phyloP scores from a whole-genome alignment of 2,888 invertebrate genomes.

The Luperina testacea region DNA sequence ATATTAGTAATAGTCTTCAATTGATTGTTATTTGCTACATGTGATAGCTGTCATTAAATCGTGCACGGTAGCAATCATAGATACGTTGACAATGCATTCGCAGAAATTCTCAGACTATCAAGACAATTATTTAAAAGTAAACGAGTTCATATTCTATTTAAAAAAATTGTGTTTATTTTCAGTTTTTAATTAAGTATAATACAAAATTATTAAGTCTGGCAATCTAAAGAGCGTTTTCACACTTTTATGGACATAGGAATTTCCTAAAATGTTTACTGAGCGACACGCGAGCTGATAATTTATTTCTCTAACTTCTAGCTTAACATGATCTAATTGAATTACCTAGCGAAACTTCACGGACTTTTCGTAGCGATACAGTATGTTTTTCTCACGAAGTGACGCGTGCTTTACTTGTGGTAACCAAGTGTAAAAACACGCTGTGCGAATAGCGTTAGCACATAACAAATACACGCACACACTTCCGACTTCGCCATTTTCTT shows the following conservation, averaged over 20 bases:
- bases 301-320: background rate
- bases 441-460: no score
- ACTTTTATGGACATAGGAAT: background rate
- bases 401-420: no score
- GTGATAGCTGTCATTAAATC: constrained; percentile 23
- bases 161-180: constrained; percentile 9
- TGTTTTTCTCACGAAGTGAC: no score
- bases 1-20: background rate
- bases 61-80: background rate
- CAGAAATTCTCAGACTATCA: constrained; percentile 23
- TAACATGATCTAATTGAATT: background rate
- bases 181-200: background rate
- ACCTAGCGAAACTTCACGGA: background rate
- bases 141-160: background rate
- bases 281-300: background rate
- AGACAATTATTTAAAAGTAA: constrained; percentile 14
- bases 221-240: background rate
- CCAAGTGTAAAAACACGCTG: no score
- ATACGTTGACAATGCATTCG: constrained; percentile 7
- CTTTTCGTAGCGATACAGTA: background rate
- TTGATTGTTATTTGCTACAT: background rate
- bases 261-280: background rate
- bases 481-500: no score
- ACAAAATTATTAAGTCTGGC: constrained; percentile 11
- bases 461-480: no score